These are phyloP conservation scores for Drosophila greeni DNA, from an alignment of 2,888 invertebrate genomes.

Conservation along the genomic window DNA sequence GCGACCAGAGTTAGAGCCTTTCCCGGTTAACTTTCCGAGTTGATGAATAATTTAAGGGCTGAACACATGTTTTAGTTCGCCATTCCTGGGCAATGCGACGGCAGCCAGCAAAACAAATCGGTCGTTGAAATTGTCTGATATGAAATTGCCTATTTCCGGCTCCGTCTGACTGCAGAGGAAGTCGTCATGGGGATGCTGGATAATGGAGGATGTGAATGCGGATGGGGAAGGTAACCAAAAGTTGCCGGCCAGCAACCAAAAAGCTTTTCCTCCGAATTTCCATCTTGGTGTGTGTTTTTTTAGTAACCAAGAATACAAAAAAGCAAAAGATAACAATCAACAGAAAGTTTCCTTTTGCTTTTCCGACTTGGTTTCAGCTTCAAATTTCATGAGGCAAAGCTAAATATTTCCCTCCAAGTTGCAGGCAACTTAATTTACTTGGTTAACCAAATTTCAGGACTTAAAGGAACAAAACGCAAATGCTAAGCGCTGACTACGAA, in stretches of 20 bases:
- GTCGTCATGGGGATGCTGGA: constrained; percentile 5
- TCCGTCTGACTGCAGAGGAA: constrained; percentile 50
- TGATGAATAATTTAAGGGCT: constrained; percentile 60
- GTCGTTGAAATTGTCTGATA: constrained; percentile 40
- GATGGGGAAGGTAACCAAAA: constrained; percentile 7
- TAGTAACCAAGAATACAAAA: constrained; percentile 10
- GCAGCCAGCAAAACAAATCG: constrained; percentile 26
- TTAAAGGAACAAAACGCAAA: constrained; percentile 10
- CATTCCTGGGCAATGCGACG: background rate
- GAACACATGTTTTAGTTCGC: constrained; percentile 25
- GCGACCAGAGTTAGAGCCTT: constrained; percentile 35
- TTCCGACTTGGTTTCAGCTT: constrained; percentile 13
- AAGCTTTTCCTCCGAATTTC: constrained; percentile 12
- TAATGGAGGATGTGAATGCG: background rate
- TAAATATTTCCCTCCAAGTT: constrained; percentile 16
- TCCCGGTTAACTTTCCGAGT: constrained; percentile 37
- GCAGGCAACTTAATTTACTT: constrained; percentile 24
- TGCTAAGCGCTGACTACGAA: constrained; percentile 5
- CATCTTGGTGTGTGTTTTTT: constrained; percentile 13
- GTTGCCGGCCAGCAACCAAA: constrained; percentile 22
- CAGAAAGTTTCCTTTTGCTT: constrained; percentile 42
- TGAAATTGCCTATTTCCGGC: constrained; percentile 67
- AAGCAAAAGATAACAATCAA: constrained; percentile 34
- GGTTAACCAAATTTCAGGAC: constrained; percentile 4
- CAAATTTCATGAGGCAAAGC: constrained; percentile 37